Base-by-base conservation (phyloP, 2,113 vertebrate genomes). In the Indri indri region DNA sequence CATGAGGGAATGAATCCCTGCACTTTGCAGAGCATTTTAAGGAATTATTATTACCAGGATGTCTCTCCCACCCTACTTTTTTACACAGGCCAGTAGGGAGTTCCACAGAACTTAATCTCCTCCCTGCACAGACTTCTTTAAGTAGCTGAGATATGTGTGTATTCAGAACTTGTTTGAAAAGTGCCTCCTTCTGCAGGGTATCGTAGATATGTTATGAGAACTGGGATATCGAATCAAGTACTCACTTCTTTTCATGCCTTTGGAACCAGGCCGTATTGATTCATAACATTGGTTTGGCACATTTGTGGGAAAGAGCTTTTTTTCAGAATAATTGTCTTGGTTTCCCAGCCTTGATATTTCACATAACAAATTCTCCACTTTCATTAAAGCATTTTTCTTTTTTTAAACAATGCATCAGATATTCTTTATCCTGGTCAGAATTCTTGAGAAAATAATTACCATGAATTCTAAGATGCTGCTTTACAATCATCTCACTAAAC, bases 281-380 rank as follows among this genome's bases (percentile, higher is more conserved):
- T 59, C 37, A 81, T 85, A 70, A 52, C 5, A 1, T 91, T 83
- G 5, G 80, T 65, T 81, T 54, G 52, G 37, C 52, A 92, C 27
- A 42, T 87, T 90, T 77, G n/a, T 66, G 25, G 50, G 63, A 88
- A 88, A 57, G n/a, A 91, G 14, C 32, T 82, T 85, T 83, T 76
- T 10, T 89, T 63, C 42, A 76, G 84, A 92, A 71, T 93, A 96
- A 95, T 89, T 96, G 42, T 88, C 54, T 80, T 59, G 13, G 83
- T 81, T 91, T 84, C 34, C 25, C 27, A 97, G 54, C 7, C 71
- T 74, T 91, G 22, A 87, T 40, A 80, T 59, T 79, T 59, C 74
- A n/a, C 45, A 30, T 89, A 86, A 81, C 23, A 86, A 42, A 85
- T 85, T 86, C 47, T 80, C 54, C 77, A 71, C 80, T 95, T 93